Conservation (phyloP, 2,888 invertebrate genomes). For the Antheraea yamamai region DNA sequence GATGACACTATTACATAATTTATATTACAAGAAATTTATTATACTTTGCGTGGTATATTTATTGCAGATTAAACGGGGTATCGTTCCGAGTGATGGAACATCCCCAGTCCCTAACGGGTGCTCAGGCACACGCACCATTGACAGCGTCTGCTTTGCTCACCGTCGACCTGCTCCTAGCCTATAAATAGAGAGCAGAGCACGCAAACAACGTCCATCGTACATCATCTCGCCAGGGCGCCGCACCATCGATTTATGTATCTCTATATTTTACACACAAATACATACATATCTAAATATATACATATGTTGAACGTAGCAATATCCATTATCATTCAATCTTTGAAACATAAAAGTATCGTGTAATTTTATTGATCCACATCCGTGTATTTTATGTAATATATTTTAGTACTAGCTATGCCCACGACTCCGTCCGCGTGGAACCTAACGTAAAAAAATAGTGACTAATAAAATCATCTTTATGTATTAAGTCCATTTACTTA, state of each 20-base stretch:
- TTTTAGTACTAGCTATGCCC: background rate
- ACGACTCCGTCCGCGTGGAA: no score
- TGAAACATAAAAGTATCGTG: conserved; percentile 37
- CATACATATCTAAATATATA: conserved; percentile 27
- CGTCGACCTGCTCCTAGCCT: conserved; percentile 41
- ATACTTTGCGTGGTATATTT: background rate
- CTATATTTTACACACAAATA: conserved; percentile 32
- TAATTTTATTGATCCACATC: conserved; percentile 36
- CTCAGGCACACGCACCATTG: conserved; percentile 68
- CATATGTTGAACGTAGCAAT: conserved; percentile 32
- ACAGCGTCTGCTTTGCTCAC: conserved; percentile 45
- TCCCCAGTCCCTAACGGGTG: conserved; percentile 38
- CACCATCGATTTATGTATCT: conserved; percentile 1
- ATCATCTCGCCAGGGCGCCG: conserved; percentile 17
- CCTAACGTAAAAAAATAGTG: no score
- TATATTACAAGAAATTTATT: conserved; percentile 6
- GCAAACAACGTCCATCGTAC: conserved; percentile 19
- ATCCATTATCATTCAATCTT: conserved; percentile 30
- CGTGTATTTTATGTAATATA: conserved; percentile 25
- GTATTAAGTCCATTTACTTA: no score
- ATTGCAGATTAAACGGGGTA: conserved; percentile 30
- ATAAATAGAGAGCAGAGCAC: conserved; percentile 49
- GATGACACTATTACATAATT: background rate
- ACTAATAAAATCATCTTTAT: no score
- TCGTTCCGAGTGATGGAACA: conserved; percentile 61